Conservation (phyloP, 2,113 vertebrate species). For the Polypterus senegalus region DNA sequence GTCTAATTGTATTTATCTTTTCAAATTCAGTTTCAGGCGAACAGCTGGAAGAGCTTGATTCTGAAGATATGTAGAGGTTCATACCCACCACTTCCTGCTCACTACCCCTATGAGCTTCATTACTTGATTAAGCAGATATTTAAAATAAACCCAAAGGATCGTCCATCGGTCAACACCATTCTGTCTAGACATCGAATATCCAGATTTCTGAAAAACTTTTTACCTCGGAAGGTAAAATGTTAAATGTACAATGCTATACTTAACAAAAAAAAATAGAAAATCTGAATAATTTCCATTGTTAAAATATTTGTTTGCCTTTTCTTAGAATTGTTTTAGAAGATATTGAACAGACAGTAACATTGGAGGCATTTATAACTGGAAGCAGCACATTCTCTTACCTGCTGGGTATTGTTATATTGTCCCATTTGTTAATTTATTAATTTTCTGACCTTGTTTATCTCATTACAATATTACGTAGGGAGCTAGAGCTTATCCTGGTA, state of each 20-base stretch:
- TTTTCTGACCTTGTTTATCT: no score
- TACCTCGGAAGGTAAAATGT: conserved; percentile 50
- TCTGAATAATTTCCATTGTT: no score
- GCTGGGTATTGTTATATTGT: not conserved
- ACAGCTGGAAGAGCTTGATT: conserved; percentile 84
- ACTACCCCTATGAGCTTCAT: conserved; percentile 72
- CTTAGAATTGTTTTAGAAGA: no score
- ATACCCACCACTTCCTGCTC: conserved; percentile 61
- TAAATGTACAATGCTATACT: no score
- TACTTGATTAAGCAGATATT: conserved; percentile 80
- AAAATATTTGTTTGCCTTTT: no score
- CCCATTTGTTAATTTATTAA: no score
- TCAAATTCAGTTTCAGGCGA: conserved; percentile 70
- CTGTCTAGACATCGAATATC: conserved; percentile 57
- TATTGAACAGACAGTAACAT: no score
- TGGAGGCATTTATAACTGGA: no score
- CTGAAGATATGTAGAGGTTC: conserved; percentile 81
- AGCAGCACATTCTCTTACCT: no score
- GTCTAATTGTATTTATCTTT: not conserved
- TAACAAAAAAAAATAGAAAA: no score
- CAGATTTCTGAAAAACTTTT: conserved; percentile 41
- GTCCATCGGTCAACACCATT: conserved; percentile 75
- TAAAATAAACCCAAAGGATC: conserved; percentile 67
- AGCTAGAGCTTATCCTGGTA: no score
- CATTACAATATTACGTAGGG: no score